A percentile compares a stretch with the other conserved stretches of the same genome.
Conservation (phyloP, 2,797 vertebrate genomes). For the Synaphobranchus kaupii region DNA sequence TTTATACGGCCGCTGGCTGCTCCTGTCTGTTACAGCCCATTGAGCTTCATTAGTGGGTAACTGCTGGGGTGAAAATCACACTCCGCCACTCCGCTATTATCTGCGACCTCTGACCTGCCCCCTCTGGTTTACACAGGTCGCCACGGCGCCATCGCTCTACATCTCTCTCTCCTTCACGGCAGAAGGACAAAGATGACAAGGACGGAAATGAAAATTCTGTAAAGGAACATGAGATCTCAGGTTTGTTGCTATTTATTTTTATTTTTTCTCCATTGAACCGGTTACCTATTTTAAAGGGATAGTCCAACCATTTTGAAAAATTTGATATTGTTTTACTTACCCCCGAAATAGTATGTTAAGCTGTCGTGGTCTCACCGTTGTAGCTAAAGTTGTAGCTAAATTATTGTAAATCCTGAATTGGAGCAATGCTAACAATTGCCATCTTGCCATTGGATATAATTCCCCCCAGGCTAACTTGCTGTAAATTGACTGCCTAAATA, state of each 20-base stretch:
- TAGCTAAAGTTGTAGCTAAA: too few species aligned
- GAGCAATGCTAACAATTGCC: too few species aligned
- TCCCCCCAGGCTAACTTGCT: too few species aligned
- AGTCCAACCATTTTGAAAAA: too few species aligned
- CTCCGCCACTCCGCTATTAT: conserved; percentile 38
- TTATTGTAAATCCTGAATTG: too few species aligned
- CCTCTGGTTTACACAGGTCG: conserved; percentile 69
- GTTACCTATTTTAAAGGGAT: not conserved
- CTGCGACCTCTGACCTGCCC: conserved; percentile 25
- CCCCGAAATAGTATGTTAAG: too few species aligned
- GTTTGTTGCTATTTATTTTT: conserved; percentile 57
- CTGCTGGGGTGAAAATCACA: conserved; percentile 44
- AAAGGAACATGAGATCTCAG: conserved; percentile 89
- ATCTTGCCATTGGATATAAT: too few species aligned
- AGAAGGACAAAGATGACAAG: conserved; percentile 87
- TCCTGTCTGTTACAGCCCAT: too few species aligned
- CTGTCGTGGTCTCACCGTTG: too few species aligned
- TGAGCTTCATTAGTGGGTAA: not conserved
- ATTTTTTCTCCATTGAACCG: not conserved
- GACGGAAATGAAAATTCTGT: conserved; percentile 75
- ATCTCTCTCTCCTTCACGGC: conserved; percentile 80
- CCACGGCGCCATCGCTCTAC: conserved; percentile 85
- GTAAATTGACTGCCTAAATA: too few species aligned
- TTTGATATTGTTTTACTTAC: too few species aligned
- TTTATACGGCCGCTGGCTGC: too few species aligned